phyloP scores from a whole-genome alignment of 2,113 vertebrate genomes.

The Prunella himalayana region DNA sequence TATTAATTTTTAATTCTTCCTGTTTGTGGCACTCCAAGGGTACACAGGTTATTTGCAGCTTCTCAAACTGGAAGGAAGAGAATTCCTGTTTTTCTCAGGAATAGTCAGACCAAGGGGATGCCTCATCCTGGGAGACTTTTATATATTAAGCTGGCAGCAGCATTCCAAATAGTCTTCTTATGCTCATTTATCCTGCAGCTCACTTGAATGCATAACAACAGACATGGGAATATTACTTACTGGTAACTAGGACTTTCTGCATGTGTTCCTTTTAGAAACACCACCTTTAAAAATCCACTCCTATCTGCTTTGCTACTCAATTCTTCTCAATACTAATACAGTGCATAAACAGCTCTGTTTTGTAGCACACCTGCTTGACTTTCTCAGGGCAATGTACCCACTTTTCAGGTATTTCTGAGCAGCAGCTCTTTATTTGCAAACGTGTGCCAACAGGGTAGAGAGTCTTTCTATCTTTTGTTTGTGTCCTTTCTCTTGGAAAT shows the following conservation, averaged over 20 bases:
- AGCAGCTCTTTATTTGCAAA: neutral
- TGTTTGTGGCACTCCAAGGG: neutral
- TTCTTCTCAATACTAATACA: neutral
- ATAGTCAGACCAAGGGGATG: neutral
- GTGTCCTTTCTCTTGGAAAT: neutral
- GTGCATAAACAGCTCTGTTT: neutral
- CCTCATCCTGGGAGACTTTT: neutral
- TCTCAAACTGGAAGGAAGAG: neutral
- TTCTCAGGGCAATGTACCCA: neutral
- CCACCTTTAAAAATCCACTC: neutral
- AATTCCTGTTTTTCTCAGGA: neutral
- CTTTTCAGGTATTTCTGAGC: neutral
- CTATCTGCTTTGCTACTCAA: neutral
- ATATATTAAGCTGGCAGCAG: accelerated
- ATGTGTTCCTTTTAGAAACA: neutral
- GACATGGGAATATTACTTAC: neutral
- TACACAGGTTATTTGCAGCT: neutral
- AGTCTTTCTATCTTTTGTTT: neutral
- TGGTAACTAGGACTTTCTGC: neutral
- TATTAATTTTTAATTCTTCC: neutral
- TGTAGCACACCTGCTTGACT: neutral
- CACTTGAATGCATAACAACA: neutral
- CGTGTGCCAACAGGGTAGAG: neutral
- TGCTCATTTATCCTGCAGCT: neutral
- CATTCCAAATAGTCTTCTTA: neutral